Conservation (phyloP, 2,113 vertebrate species). For the Carassius carassius region DNA sequence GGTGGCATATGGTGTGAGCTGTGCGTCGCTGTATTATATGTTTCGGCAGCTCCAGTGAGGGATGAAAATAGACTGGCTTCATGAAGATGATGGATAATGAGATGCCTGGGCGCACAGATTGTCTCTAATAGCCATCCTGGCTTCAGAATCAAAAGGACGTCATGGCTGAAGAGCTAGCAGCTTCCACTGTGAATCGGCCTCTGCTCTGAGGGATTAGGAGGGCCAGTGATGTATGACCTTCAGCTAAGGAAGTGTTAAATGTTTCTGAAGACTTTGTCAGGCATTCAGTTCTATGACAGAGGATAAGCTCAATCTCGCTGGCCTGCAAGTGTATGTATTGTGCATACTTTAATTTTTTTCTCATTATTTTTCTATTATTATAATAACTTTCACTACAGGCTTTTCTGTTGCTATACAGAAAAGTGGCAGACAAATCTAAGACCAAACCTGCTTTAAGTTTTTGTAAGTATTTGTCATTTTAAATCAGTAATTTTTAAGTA, state of each 20-base stretch:
- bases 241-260: slow-evolving; percentile 42
- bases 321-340: background rate
- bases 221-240: slow-evolving; percentile 64
- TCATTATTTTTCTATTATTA: too few species aligned
- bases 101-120: slow-evolving; percentile 59
- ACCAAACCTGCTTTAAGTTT: background rate
- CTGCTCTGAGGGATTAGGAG: slow-evolving; percentile 45
- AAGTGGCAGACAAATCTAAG: background rate
- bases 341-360: background rate
- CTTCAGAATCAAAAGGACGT: slow-evolving; percentile 60
- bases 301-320: background rate
- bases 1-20: slow-evolving; percentile 11
- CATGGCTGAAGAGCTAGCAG: slow-evolving; percentile 52
- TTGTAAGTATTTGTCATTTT: background rate
- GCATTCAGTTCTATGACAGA: slow-evolving; percentile 13
- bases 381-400: background rate
- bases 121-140: slow-evolving; percentile 60
- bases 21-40: slow-evolving; percentile 36
- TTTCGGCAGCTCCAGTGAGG: slow-evolving; percentile 45
- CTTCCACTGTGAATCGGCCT: slow-evolving; percentile 45
- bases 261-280: slow-evolving; percentile 36
- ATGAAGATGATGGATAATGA: slow-evolving; percentile 68
- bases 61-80: slow-evolving; percentile 58
- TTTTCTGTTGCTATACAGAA: background rate
- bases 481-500: too few species aligned